Conservation (phyloP, 2,888 invertebrate species). For the Drosophila koepferae region DNA sequence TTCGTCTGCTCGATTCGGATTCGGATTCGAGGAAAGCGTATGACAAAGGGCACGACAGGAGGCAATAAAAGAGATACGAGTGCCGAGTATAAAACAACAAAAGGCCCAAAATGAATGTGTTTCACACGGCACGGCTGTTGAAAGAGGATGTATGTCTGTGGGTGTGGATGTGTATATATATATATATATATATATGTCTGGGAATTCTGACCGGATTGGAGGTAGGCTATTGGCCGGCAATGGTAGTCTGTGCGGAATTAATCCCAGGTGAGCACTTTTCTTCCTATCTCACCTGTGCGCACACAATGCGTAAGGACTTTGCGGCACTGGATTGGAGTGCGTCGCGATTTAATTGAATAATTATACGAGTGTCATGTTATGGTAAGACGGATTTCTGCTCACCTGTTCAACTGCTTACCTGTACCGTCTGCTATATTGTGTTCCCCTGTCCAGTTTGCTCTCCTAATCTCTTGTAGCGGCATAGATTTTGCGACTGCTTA, state of each 20-base stretch:
- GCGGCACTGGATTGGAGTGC: conserved; percentile 29
- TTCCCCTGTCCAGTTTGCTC: background rate
- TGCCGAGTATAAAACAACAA: conserved; percentile 61
- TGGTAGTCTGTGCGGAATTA: conserved; percentile 51
- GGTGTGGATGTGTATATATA: background rate
- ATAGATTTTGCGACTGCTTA: conserved; percentile 12
- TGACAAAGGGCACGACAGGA: conserved; percentile 46
- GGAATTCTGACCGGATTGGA: conserved; percentile 11
- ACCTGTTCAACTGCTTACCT: conserved; percentile 2
- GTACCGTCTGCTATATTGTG: background rate
- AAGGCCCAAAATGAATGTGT: conserved; percentile 68
- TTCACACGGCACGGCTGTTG: conserved; percentile 26
- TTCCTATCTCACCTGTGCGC: conserved; percentile 31
- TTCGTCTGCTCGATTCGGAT: conserved; percentile 8
- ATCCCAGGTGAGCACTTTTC: conserved; percentile 71
- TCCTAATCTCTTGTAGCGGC: background rate
- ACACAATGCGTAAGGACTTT: conserved; percentile 39
- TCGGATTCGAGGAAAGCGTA: conserved; percentile 32
- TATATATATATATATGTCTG: background rate
- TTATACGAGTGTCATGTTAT: conserved; percentile 47
- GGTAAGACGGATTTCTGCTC: conserved; percentile 36
- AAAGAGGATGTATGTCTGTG: background rate
- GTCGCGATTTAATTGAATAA: conserved; percentile 72
- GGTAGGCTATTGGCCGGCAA: conserved; percentile 13
- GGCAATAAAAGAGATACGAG: conserved; percentile 70